Percentiles rank a stretch among this genome's conserved stretches.
phyloP scores from a whole-genome alignment of 2,113 vertebrate genomes.

The Alouatta palliata region DNA sequence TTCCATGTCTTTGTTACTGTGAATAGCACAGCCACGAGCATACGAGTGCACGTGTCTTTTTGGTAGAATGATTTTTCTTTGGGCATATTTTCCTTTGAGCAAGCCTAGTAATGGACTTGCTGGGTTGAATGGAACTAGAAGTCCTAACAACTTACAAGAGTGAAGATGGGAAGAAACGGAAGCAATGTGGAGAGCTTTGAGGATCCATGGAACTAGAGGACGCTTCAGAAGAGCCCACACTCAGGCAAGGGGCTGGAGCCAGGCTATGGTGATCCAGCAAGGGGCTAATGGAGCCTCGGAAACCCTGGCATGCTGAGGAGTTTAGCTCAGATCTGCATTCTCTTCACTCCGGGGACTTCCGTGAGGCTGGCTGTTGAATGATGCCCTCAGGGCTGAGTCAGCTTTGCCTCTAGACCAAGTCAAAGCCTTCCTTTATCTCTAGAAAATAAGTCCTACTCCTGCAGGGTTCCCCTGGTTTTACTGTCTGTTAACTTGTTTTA shows the following conservation, averaged over 20 bases:
- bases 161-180: background rate
- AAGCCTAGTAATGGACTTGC: no score
- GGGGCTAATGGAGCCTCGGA: background rate
- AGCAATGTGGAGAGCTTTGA: background rate
- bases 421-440: background rate
- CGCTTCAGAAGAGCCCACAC: background rate
- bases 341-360: background rate
- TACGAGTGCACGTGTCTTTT: background rate
- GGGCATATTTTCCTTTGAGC: no score
- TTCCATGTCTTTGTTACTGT: no score
- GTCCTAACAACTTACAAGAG: background rate
- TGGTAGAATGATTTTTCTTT: background rate
- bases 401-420: background rate
- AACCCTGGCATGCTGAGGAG: background rate
- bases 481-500: background rate
- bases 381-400: background rate
- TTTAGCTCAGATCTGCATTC: background rate
- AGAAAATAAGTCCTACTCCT: background rate
- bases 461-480: background rate
- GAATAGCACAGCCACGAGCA: no score
- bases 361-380: background rate
- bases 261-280: background rate
- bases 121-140: background rate
- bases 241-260: background rate
- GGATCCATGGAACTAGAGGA: no score